Conservation (phyloP, 1,140 invertebrate species). For the Phymorhynchus buccinoides region DNA sequence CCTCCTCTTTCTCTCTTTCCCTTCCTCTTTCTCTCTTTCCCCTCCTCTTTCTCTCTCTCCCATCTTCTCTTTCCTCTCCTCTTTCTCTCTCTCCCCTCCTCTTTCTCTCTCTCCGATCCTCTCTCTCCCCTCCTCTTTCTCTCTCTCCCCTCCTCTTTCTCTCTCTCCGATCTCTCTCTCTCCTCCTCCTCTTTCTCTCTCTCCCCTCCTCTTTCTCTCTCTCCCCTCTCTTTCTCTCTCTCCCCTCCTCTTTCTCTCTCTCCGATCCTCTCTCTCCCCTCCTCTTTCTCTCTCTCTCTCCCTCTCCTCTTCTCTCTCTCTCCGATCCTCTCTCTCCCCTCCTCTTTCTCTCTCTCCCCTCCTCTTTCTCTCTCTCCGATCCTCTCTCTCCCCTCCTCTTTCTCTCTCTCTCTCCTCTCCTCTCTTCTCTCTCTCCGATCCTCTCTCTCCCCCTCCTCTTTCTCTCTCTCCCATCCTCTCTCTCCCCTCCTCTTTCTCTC, state of each 20-base stretch:
- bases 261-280: no score
- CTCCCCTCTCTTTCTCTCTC: neutral
- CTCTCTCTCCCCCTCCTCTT: no score
- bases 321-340: no score
- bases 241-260: neutral
- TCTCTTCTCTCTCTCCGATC: no score
- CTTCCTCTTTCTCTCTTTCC: no score
- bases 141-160: neutral
- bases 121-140: neutral
- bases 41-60: neutral
- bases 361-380: no score
- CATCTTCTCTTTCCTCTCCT: no score
- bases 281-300: neutral
- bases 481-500: neutral
- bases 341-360: neutral
- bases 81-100: no score
- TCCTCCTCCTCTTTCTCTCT: neutral
- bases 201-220: neutral
- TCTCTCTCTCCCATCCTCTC: no score
- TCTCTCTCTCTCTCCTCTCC: no score
- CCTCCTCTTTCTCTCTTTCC: neutral
- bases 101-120: neutral
- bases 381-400: neutral
- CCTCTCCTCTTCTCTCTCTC: no score
- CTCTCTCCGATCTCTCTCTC: neutral